Conservation (phyloP, 2,888 invertebrate species). For the Mythimna albipuncta region DNA sequence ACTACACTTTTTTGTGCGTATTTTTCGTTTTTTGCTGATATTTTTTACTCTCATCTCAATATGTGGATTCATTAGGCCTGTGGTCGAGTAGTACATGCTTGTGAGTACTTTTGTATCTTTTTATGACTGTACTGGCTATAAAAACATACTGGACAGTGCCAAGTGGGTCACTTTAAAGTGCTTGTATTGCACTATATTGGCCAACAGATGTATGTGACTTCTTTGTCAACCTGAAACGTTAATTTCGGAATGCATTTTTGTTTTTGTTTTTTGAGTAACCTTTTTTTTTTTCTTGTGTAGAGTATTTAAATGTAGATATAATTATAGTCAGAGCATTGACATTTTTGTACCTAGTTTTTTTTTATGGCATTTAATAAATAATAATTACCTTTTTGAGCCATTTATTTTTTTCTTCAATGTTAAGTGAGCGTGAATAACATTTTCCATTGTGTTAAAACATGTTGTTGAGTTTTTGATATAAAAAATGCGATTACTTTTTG, state of each 20-base stretch:
- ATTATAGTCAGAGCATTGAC: not conserved
- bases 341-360: not conserved
- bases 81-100: not conserved
- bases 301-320: no score
- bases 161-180: constrained; percentile 42
- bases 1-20: not conserved
- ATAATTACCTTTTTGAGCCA: not conserved
- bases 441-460: not conserved
- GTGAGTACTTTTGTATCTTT: constrained; percentile 13
- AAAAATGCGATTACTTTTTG: not conserved
- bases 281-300: not conserved
- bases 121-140: constrained; percentile 43
- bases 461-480: not conserved
- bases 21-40: constrained; percentile 11
- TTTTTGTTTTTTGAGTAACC: not conserved
- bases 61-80: not conserved
- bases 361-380: not conserved
- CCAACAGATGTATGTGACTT: constrained; percentile 1
- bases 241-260: not conserved
- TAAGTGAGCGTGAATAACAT: not conserved
- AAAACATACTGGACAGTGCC: constrained; percentile 47
- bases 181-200: constrained; percentile 35
- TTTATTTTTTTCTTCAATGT: not conserved
- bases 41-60: not conserved
- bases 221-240: constrained; percentile 24